Percentiles rank a stretch among this genome's conserved stretches.
phyloP scores from a whole-genome alignment of 2,113 vertebrate genomes.

The Poeciliopsis prolifica region DNA sequence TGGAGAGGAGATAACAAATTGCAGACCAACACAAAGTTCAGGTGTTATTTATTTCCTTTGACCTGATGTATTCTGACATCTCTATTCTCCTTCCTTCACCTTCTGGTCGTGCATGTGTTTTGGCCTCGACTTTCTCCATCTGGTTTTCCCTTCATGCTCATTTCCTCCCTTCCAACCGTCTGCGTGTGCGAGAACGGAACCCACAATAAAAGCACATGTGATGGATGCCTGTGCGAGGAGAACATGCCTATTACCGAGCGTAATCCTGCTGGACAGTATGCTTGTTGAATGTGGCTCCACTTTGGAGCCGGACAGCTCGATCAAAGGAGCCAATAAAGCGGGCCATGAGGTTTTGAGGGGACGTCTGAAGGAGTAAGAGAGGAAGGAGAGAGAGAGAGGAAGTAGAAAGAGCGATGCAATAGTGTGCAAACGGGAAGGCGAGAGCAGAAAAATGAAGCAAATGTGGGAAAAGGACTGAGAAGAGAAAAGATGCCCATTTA shows the following conservation, averaged over 20 bases:
- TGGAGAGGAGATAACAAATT: neutral
- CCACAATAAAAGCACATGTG: conserved; percentile 29
- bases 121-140: conserved; percentile 36
- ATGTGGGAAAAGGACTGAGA: conserved; percentile 12
- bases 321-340: conserved; percentile 62
- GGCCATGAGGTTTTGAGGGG: conserved; percentile 49
- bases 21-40: neutral
- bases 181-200: conserved; percentile 18
- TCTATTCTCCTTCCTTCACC: conserved; percentile 21
- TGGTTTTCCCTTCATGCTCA: conserved; percentile 52
- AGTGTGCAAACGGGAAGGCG: conserved; percentile 10
- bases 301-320: conserved; percentile 35
- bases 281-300: conserved; percentile 11
- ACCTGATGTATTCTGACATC: neutral
- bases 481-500: conserved; percentile 19
- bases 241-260: conserved; percentile 4
- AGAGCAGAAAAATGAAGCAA: conserved; percentile 29
- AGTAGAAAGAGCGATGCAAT: conserved; percentile 1
- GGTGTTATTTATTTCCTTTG: conserved; percentile 29
- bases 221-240: conserved; percentile 50
- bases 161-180: conserved; percentile 43
- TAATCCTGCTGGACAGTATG: conserved; percentile 21
- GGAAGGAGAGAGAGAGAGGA: conserved; percentile 10
- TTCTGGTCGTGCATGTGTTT: conserved; percentile 10
- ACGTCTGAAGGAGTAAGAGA: conserved; percentile 26